Conservation (phyloP, 2,888 invertebrate genomes). For the Cotesia congregata region DNA sequence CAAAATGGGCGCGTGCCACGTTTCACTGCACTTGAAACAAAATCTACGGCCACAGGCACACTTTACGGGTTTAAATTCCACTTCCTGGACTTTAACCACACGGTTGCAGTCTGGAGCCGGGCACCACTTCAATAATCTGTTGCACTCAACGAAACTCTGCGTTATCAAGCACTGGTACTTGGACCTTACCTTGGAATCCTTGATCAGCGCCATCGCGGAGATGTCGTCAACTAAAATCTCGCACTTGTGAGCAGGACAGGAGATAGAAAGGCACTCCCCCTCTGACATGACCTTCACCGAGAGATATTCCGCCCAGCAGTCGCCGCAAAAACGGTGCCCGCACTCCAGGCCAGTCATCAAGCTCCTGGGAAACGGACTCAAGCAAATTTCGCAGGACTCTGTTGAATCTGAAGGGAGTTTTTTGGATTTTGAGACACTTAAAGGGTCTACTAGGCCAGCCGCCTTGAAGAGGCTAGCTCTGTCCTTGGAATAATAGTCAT, state of each 20-base stretch:
- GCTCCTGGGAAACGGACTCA: constrained; percentile 83
- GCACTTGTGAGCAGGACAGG: constrained; percentile 97
- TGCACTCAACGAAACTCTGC: constrained; percentile 99
- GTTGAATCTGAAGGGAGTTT: constrained; percentile 66
- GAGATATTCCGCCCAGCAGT: constrained; percentile 97
- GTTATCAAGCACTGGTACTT: constrained; percentile 98
- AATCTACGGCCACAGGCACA: constrained; percentile 95
- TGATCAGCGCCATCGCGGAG: constrained; percentile 92
- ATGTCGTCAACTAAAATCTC: constrained; percentile 98
- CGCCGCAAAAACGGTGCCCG: constrained; percentile 95
- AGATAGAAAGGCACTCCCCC: constrained; percentile 95
- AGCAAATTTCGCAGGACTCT: constrained; percentile 88
- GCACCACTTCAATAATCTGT: constrained; percentile 96
- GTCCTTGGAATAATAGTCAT: constrained; percentile 89
- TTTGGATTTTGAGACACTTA: constrained; percentile 75
- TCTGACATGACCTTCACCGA: constrained; percentile 99
- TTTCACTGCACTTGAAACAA: constrained; percentile 96
- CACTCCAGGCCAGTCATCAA: constrained; percentile 97
- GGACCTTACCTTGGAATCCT: constrained; percentile 88
- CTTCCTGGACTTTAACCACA: constrained; percentile 92
- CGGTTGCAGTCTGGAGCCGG: constrained; percentile 98
- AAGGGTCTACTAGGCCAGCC: constrained; percentile 95
- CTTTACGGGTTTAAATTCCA: constrained; percentile 91
- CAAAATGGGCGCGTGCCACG: constrained; percentile 98
- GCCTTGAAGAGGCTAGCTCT: constrained; percentile 96